A percentile compares a stretch with the other conserved stretches of the same genome.
These are phyloP conservation scores for Cynocephalus volans DNA, from an alignment of 2,113 vertebrate species.

Conservation along the genomic window DNA sequence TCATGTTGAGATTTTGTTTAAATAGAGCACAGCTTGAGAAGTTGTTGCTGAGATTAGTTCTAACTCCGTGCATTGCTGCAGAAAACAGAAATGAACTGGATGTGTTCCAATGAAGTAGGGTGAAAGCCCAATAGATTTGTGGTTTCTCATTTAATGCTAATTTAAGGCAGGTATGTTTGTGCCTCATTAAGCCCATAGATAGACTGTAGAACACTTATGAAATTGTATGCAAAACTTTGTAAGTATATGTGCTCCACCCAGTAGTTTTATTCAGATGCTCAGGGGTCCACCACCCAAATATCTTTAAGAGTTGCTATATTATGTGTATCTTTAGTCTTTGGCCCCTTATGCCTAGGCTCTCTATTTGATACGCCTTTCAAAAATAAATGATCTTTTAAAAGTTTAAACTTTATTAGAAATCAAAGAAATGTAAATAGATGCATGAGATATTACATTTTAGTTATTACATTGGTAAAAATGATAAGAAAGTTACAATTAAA, in stretches of 20 bases:
- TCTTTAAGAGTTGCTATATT: neutral
- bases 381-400: neutral
- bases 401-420: constrained; percentile 49
- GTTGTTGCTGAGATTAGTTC: neutral
- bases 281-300: neutral
- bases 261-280: neutral
- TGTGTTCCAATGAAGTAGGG: neutral
- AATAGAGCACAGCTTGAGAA: neutral
- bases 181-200: neutral
- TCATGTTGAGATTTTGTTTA: constrained; percentile 40
- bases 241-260: fast-evolving
- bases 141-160: neutral
- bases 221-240: neutral
- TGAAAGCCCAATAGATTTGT: neutral
- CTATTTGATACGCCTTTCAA: neutral
- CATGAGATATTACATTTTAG: neutral
- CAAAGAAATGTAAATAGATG: neutral
- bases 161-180: neutral
- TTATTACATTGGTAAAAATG: neutral
- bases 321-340: neutral
- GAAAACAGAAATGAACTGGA: neutral
- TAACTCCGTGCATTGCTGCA: constrained; percentile 50
- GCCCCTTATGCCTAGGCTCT: neutral
- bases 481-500: neutral
- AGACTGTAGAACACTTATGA: neutral